Percentiles rank a stretch among this genome's conserved stretches.
phyloP scores from a whole-genome alignment of 2,888 invertebrate species.

The Sepiola atlantica region DNA sequence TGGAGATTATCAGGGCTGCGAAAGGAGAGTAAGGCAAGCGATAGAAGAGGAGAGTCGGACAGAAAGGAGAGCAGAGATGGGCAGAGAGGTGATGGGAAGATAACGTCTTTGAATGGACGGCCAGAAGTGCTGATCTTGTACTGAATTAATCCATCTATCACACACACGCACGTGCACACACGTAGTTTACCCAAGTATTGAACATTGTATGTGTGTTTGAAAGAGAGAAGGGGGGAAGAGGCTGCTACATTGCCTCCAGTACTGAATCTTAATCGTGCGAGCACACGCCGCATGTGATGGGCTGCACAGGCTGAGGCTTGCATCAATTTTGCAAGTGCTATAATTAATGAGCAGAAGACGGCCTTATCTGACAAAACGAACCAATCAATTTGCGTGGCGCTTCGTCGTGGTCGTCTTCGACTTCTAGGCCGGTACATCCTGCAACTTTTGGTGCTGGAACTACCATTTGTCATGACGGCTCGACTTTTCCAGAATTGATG shows the following conservation, averaged over 20 bases:
- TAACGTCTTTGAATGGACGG: too few species aligned
- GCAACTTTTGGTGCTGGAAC: not conserved
- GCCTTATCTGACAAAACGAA: slow-evolving; percentile 32
- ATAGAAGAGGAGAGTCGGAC: too few species aligned
- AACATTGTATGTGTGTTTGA: not conserved
- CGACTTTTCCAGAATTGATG: not conserved
- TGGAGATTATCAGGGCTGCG: too few species aligned
- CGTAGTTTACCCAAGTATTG: not conserved
- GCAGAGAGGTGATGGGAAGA: too few species aligned
- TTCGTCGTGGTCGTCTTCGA: not conserved
- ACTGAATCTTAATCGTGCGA: not conserved
- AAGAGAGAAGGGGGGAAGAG: not conserved
- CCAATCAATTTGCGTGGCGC: not conserved
- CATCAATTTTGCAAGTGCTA: not conserved
- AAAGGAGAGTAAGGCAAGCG: too few species aligned
- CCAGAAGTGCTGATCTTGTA: too few species aligned
- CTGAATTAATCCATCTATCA: too few species aligned
- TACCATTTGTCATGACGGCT: not conserved
- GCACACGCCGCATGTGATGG: not conserved
- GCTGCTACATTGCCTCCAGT: not conserved
- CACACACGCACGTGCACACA: not conserved
- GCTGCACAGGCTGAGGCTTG: not conserved
- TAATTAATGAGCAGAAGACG: slow-evolving; percentile 10
- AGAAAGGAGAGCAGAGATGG: too few species aligned
- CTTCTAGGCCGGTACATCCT: not conserved